Base-by-base conservation (phyloP, 2,888 invertebrate species). In the Mactromeris polynyma region DNA sequence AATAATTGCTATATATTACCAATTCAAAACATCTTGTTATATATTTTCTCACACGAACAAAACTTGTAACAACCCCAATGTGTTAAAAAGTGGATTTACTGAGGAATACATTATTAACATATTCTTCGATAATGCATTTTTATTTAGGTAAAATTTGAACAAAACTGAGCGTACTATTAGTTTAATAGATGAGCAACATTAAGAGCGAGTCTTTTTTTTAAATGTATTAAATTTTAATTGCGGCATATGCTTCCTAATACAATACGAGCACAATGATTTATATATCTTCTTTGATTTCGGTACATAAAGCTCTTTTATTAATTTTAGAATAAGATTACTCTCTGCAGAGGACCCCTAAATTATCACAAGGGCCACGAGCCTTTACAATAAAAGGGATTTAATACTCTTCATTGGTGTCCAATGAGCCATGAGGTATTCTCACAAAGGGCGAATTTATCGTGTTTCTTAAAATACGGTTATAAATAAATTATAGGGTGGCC, bases 401-500 rank as follows among this genome's bases (percentile, higher is more conserved):
- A 80, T 42, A 17, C 80, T 42, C 89, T 89, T 89, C 80, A 86
- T 83, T 89, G 46, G 73, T n/a, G 33, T n/a, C 46, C 64, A 69
- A 40, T 81, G 73, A 86, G 81, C 88, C 88, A 54, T 84, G 83
- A n/a, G 42, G 77, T 54, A 81, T 81, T 80, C 64, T 54, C 69
- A 69, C 81, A 87, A 85, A 85, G 83, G 77, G 54, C 33, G 40
- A 46, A 4, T 31, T 26, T 64, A 46, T 73, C 87, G 46, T 82
- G 54, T 84, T 86, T 90, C 86, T 85, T 80, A 77, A 91, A 91
- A 89, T 83, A 91, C 81, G 89, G 89, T 88, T 88, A 91, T 90
- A 89, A 91, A 90, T 90, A 89, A 89, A 89, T 89, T 91, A 88
- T 87, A 79, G 88, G 88, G 89, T 81, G 81, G 64, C 73, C 87